These are phyloP conservation scores for Enteromius trimaculatus DNA, from an alignment of 2,797 vertebrate genomes.

Conservation along the genomic window DNA sequence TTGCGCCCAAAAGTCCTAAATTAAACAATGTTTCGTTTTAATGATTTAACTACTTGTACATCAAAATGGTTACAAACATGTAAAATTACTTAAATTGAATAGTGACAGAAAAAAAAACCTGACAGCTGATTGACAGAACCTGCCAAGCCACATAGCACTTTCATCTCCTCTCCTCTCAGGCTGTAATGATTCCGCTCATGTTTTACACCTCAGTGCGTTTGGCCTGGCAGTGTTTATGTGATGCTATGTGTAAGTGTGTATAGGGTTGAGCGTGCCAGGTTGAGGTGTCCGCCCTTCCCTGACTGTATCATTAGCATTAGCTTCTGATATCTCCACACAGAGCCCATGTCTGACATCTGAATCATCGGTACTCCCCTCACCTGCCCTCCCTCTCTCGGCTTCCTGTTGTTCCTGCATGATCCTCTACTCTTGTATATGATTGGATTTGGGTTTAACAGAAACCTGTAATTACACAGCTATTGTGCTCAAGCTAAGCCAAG, in stretches of 20 bases:
- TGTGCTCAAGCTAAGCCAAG: conserved; percentile 90
- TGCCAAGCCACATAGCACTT: not conserved
- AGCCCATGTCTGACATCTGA: conserved; percentile 65
- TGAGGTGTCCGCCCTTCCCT: conserved; percentile 3
- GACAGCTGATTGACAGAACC: conserved; percentile 29
- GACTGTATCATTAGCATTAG: conserved; percentile 28
- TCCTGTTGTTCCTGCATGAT: conserved; percentile 92
- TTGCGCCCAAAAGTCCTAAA: conserved; percentile 5
- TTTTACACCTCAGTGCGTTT: conserved; percentile 27
- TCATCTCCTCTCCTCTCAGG: conserved; percentile 15
- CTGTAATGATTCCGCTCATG: conserved; percentile 48
- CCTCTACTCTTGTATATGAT: conserved; percentile 99
- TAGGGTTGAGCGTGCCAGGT: conserved; percentile 37
- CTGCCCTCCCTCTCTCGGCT: conserved; percentile 69
- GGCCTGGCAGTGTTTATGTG: conserved; percentile 20
- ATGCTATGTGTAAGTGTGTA: conserved; percentile 15
- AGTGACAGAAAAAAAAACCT: not conserved
- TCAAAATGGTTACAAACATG: conserved; percentile 17
- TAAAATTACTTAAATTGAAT: not conserved
- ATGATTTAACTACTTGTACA: conserved; percentile 13
- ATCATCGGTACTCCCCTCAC: conserved; percentile 79
- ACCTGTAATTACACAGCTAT: conserved; percentile 99
- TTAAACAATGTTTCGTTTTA: conserved; percentile 26
- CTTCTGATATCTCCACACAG: conserved; percentile 62
- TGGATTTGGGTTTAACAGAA: conserved; percentile 99